A percentile compares a stretch with the other conserved stretches of the same genome.
These are phyloP conservation scores for Hippocampus abdominalis DNA, from an alignment of 2,113 vertebrate species.

Conservation along the genomic window DNA sequence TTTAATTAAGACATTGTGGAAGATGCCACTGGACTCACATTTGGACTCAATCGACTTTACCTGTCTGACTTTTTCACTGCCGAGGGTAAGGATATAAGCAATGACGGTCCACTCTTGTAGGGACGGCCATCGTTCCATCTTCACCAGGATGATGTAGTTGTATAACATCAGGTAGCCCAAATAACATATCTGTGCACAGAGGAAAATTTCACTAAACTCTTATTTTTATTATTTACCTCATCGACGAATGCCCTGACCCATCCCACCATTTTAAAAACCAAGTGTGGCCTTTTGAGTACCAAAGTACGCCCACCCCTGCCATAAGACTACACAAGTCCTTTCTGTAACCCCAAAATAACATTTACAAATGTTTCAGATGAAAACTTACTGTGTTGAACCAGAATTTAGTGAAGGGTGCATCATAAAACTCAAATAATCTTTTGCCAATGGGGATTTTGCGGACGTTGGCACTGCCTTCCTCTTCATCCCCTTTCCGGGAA, in stretches of 20 bases:
- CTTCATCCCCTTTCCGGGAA: slow-evolving; percentile 92
- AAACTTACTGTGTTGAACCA: slow-evolving; percentile 96
- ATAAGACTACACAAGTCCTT: background rate
- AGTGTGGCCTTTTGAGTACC: no score
- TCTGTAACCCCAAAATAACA: background rate
- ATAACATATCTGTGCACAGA: slow-evolving; percentile 82
- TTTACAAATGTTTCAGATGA: background rate
- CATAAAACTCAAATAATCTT: slow-evolving; percentile 95
- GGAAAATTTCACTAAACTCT: background rate
- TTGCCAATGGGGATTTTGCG: slow-evolving; percentile 85
- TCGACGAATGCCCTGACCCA: background rate
- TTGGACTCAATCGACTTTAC: slow-evolving; percentile 53
- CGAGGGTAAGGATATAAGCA: slow-evolving; percentile 90
- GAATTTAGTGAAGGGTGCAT: slow-evolving; percentile 96
- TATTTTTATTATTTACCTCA: background rate
- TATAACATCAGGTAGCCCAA: slow-evolving; percentile 90
- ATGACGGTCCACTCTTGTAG: slow-evolving; percentile 94
- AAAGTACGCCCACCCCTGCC: no score
- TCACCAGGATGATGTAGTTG: slow-evolving; percentile 95
- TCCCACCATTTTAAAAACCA: background rate
- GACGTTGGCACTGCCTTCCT: slow-evolving; percentile 83
- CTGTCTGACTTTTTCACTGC: slow-evolving; percentile 93
- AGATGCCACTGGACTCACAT: no score
- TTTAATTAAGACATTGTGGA: background rate
- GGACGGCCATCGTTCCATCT: slow-evolving; percentile 92